Percentiles rank a stretch among this genome's conserved stretches.
phyloP scores from a whole-genome alignment of 2,113 vertebrate genomes.

The Ifrita kowaldi region DNA sequence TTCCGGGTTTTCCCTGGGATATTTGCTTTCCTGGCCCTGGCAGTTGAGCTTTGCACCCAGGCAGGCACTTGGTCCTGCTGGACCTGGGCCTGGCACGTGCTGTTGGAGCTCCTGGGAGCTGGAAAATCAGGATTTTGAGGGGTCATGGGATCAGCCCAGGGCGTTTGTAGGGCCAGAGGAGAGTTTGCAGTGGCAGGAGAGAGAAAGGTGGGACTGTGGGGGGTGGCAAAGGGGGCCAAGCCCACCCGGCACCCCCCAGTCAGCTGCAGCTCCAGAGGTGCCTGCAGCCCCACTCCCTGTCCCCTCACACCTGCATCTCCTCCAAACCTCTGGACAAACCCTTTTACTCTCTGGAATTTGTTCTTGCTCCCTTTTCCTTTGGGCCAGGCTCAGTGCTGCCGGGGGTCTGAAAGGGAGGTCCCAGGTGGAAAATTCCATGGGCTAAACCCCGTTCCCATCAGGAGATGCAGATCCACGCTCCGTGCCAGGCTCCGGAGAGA shows the following conservation, averaged over 20 bases:
- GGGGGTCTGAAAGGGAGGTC: background rate
- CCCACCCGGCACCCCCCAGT: background rate
- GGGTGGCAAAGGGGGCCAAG: background rate
- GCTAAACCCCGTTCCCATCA: background rate
- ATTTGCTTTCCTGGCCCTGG: background rate
- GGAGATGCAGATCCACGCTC: rapidly evolving
- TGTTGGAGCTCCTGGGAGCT: background rate
- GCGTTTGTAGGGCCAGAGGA: background rate
- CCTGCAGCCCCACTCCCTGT: background rate
- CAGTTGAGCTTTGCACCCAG: background rate
- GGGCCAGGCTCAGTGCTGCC: background rate
- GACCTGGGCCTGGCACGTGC: rapidly evolving
- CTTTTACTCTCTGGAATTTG: background rate
- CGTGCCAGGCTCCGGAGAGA: rapidly evolving
- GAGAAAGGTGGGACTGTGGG: background rate
- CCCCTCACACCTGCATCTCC: background rate
- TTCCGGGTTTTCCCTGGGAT: background rate
- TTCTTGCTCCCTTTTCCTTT: background rate
- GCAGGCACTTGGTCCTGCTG: background rate
- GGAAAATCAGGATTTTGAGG: background rate
- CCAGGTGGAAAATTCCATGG: rapidly evolving
- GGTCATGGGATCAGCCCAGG: background rate
- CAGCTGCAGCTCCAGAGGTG: background rate
- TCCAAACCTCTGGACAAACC: background rate
- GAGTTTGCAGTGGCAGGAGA: background rate